phyloP scores from a whole-genome alignment of 2,113 vertebrate genomes.

The Tachycineta bicolor region DNA sequence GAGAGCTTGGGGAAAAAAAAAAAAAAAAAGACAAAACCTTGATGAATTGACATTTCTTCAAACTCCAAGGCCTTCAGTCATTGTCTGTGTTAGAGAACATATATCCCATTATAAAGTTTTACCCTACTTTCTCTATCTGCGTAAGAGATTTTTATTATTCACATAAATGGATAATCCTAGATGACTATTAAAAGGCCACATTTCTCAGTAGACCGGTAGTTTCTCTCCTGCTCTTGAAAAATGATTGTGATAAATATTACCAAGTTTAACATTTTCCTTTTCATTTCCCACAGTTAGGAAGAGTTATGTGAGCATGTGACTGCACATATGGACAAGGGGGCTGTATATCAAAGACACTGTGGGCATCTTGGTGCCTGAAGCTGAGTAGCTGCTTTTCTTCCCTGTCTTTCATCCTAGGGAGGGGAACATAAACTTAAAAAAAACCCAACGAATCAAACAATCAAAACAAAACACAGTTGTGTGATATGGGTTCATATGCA shows the following conservation, averaged over 20 bases:
- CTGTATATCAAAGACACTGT: not conserved
- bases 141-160: not conserved
- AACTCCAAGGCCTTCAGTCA: not conserved
- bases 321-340: not conserved
- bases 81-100: not conserved
- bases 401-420: not conserved
- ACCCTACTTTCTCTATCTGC: not conserved
- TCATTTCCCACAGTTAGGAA: conserved; percentile 13
- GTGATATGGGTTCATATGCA: not conserved
- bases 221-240: conserved; percentile 34
- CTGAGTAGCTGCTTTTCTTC: not conserved
- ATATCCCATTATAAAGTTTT: not conserved
- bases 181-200: not conserved
- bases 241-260: not conserved
- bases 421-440: not conserved
- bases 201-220: not conserved
- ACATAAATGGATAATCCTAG: not conserved
- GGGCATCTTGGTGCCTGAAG: not conserved
- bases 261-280: conserved; percentile 39
- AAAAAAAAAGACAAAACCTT: not conserved
- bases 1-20: not conserved
- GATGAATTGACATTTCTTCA: conserved; percentile 23
- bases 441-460: not conserved
- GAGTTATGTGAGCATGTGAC: not conserved
- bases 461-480: not conserved